Evolutionary conservation across 2,113 vertebrate species (phyloP).

Genomic region (Platysternon megacephalum): DNA sequence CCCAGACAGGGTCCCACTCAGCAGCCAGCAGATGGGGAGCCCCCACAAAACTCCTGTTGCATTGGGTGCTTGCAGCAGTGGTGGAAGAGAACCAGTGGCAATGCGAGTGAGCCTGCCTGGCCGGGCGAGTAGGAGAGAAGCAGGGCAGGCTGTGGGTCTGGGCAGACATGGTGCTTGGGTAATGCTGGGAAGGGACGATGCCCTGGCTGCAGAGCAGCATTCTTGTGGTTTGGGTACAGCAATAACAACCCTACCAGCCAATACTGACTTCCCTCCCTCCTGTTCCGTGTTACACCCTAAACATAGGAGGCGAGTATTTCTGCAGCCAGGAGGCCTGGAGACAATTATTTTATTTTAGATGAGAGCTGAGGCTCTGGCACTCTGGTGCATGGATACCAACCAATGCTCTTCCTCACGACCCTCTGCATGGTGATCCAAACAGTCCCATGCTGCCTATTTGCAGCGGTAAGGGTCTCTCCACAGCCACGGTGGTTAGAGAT

Average conservation of each 20-base stretch:
- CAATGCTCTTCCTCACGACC: not conserved
- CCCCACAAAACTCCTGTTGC: not conserved
- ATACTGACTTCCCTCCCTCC: not conserved
- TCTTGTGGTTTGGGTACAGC: not conserved
- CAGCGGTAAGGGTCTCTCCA: not conserved
- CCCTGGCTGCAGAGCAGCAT: not conserved
- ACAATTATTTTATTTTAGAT: not conserved
- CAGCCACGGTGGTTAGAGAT: not conserved
- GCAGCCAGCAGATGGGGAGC: not conserved
- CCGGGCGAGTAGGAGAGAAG: not conserved
- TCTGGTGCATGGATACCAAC: not conserved
- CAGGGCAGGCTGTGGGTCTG: not conserved
- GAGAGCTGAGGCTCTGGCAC: not conserved
- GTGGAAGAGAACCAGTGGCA: not conserved
- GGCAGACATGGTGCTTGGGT: not conserved
- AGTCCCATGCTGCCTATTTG: not conserved
- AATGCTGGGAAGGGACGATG: not conserved
- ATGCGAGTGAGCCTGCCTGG: not conserved
- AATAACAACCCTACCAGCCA: not conserved
- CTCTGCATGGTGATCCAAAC: not conserved
- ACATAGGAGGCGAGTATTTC: not conserved
- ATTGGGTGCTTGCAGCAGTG: not conserved
- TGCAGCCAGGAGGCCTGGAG: not conserved
- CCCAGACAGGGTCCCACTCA: not conserved
- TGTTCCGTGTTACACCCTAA: not conserved